phyloP scores from a whole-genome alignment of 2,888 invertebrate species.

The Pyrgus malvae region DNA sequence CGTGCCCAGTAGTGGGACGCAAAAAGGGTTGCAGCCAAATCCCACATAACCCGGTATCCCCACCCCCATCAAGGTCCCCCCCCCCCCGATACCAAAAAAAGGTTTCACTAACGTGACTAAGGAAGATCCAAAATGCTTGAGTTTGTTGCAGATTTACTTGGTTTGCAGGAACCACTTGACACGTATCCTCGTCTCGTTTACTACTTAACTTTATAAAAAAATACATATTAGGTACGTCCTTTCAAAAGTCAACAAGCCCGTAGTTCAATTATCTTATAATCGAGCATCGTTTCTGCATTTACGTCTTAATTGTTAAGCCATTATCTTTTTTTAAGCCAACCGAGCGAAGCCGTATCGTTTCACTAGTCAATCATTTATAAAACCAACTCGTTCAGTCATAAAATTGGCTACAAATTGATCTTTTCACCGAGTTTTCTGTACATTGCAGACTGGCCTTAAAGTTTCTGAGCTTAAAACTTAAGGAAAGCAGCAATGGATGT shows the following conservation, averaged over 20 bases:
- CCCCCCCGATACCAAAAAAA: too few relatives aligned
- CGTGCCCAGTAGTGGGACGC: too few relatives aligned
- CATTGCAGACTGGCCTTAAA: neutral
- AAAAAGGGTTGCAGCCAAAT: too few relatives aligned
- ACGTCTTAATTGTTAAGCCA: slow-evolving; percentile 17
- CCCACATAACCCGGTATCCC: too few relatives aligned
- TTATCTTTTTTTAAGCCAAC: slow-evolving; percentile 12
- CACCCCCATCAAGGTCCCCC: too few relatives aligned
- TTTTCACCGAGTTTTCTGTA: neutral
- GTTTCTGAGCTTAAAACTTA: neutral
- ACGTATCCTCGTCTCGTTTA: too few relatives aligned
- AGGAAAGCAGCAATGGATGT: neutral
- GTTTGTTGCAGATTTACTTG: too few relatives aligned
- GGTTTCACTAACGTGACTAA: too few relatives aligned
- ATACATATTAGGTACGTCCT: too few relatives aligned
- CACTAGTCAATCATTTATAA: slow-evolving; percentile 23
- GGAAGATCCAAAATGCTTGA: too few relatives aligned
- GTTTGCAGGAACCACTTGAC: too few relatives aligned
- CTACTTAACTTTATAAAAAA: too few relatives aligned
- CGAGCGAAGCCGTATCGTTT: slow-evolving; percentile 5
- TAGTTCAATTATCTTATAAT: neutral
- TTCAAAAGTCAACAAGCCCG: neutral
- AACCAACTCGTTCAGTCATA: slow-evolving; percentile 12
- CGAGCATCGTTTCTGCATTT: neutral
- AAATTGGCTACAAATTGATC: neutral